A percentile compares a stretch with the other conserved stretches of the same genome.
phyloP scores from a whole-genome alignment of 2,888 invertebrate genomes.

The Troides aeacus region DNA sequence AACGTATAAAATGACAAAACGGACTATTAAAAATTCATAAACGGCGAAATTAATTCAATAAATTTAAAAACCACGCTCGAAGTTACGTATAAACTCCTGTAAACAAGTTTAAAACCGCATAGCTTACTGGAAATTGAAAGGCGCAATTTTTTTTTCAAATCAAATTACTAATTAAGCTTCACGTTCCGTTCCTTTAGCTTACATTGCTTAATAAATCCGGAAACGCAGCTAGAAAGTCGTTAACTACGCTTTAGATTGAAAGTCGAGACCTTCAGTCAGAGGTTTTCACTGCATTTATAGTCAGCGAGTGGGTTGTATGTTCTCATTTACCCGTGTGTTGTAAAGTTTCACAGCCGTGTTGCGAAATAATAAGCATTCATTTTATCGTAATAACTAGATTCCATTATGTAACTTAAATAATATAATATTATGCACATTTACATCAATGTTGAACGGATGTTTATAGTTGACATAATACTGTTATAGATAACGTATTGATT shows the following conservation, averaged over 20 bases:
- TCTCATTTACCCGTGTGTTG: slow-evolving; percentile 39
- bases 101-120: slow-evolving; percentile 31
- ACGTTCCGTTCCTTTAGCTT: slow-evolving; percentile 56
- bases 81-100: slow-evolving; percentile 31
- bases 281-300: slow-evolving; percentile 64
- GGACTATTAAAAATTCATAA: slow-evolving; percentile 25
- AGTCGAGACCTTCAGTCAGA: slow-evolving; percentile 59
- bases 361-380: slow-evolving; percentile 38
- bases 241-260: slow-evolving; percentile 62
- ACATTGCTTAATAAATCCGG: slow-evolving; percentile 65
- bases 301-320: slow-evolving; percentile 46
- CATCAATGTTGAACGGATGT: slow-evolving; percentile 4
- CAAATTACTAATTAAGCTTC: slow-evolving; percentile 68
- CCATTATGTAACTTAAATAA: slow-evolving; percentile 15
- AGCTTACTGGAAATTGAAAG: slow-evolving; percentile 44
- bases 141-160: slow-evolving; percentile 51
- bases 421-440: not conserved
- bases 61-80: slow-evolving; percentile 25
- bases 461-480: slow-evolving; percentile 9
- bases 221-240: slow-evolving; percentile 59
- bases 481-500: slow-evolving; percentile 50
- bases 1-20: slow-evolving; percentile 27
- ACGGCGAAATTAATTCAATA: slow-evolving; percentile 26
- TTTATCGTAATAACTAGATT: slow-evolving; percentile 15
- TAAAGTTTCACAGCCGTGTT: slow-evolving; percentile 42